A percentile compares a stretch with the other conserved stretches of the same genome.
Evolutionary conservation across 2,113 vertebrate species (phyloP).

Genomic region (Empidonax alnorum): DNA sequence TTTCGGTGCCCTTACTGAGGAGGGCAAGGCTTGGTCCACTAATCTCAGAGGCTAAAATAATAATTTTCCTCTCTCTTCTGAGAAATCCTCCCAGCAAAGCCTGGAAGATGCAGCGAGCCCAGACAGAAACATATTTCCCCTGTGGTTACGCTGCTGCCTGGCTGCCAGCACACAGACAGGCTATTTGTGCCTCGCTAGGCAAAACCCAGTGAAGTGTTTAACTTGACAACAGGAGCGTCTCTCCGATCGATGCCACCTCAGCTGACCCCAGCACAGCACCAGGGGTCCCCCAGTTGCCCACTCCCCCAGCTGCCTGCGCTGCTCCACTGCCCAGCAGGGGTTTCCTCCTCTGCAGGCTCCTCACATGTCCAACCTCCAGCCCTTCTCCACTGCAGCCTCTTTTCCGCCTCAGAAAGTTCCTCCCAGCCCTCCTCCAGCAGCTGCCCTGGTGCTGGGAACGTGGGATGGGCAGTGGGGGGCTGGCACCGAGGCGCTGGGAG

Average conservation of each 20-base stretch:
- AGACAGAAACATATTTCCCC: slow-evolving; percentile 28
- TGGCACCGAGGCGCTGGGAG: neutral
- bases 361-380: fast-evolving
- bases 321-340: fast-evolving
- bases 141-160: neutral
- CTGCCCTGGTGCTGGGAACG: neutral
- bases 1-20: fast-evolving
- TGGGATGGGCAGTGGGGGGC: neutral
- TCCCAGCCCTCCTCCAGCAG: neutral
- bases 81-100: neutral
- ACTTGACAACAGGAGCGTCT: neutral
- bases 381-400: fast-evolving
- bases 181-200: slow-evolving; percentile 37
- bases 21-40: neutral
- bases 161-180: slow-evolving; percentile 16
- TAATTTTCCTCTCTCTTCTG: neutral
- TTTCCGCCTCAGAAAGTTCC: neutral
- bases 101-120: neutral
- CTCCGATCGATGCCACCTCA: neutral
- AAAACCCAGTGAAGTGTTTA: slow-evolving; percentile 36
- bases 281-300: neutral
- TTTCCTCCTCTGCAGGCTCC: neutral
- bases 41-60: neutral
- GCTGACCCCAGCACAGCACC: neutral
- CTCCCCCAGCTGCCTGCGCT: neutral